Conservation (phyloP, 1,140 invertebrate species). For the Amyelois transitella region DNA sequence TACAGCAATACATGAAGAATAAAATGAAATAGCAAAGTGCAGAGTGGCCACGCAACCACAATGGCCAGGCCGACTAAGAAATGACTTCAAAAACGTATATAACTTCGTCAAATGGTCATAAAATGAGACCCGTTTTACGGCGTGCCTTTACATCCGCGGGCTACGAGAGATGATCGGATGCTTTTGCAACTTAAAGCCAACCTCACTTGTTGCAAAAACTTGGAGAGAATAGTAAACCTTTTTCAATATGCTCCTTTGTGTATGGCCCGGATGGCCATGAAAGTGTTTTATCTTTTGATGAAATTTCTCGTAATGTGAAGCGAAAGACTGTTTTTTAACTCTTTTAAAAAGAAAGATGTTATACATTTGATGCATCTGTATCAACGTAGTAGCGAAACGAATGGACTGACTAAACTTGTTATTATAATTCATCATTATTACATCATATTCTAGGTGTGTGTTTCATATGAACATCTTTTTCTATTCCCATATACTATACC, state of each 20-base stretch:
- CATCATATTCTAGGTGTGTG: too few species aligned
- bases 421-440: too few species aligned
- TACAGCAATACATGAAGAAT: conserved; percentile 45
- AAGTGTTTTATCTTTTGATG: not conserved
- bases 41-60: conserved; percentile 57
- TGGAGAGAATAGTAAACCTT: not conserved
- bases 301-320: too few species aligned
- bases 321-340: too few species aligned
- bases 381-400: too few species aligned
- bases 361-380: too few species aligned
- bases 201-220: conserved; percentile 7
- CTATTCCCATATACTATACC: too few species aligned
- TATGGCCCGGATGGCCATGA: not conserved
- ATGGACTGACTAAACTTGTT: too few species aligned
- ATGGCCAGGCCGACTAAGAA: conserved; percentile 54
- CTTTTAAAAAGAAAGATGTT: too few species aligned
- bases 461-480: too few species aligned
- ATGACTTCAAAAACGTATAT: conserved; percentile 67
- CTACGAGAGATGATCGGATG: conserved; percentile 58
- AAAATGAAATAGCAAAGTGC: conserved; percentile 42
- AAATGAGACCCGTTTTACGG: conserved; percentile 68
- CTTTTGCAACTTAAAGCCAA: conserved; percentile 12
- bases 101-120: conserved; percentile 70
- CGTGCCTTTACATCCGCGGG: conserved; percentile 64
- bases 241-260: not conserved